These are phyloP conservation scores for Distichodus sexfasciatus DNA, from an alignment of 2,797 vertebrate genomes.

Conservation along the genomic window DNA sequence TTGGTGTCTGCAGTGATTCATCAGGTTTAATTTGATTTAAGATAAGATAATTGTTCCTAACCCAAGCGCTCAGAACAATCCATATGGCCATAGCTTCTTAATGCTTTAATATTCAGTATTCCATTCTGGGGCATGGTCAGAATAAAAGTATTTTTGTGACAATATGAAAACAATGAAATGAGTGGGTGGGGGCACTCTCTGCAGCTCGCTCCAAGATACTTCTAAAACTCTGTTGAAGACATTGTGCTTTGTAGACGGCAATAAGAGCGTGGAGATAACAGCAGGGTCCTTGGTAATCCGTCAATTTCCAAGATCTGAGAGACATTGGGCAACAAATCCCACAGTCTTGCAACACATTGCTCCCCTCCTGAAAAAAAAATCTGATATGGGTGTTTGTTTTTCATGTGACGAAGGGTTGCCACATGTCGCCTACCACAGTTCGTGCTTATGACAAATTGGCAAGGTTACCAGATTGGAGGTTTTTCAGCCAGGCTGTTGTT, in stretches of 20 bases:
- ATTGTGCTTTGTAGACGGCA: background rate
- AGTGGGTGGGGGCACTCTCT: no score
- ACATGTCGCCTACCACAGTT: background rate
- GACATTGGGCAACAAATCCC: conserved; percentile 6
- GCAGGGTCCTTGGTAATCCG: conserved; percentile 1
- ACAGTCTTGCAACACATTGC: background rate
- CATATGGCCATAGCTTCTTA: no score
- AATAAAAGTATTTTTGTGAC: no score
- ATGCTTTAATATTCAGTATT: no score
- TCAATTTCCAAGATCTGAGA: conserved; percentile 6
- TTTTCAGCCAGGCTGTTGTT: background rate
- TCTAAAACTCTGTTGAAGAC: no score
- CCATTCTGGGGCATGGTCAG: no score
- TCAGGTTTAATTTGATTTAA: no score
- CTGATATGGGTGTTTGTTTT: background rate
- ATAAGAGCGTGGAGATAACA: background rate
- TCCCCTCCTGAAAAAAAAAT: background rate
- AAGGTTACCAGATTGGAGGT: background rate
- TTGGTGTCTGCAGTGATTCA: no score
- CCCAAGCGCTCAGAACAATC: no score
- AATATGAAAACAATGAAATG: no score
- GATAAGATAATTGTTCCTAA: no score
- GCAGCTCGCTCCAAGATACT: no score
- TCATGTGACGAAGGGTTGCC: background rate
- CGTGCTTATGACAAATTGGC: background rate